phyloP scores from a whole-genome alignment of 35 echinoderm and acorn worm genomes.

The Strongylocentrotus purpuratus region DNA sequence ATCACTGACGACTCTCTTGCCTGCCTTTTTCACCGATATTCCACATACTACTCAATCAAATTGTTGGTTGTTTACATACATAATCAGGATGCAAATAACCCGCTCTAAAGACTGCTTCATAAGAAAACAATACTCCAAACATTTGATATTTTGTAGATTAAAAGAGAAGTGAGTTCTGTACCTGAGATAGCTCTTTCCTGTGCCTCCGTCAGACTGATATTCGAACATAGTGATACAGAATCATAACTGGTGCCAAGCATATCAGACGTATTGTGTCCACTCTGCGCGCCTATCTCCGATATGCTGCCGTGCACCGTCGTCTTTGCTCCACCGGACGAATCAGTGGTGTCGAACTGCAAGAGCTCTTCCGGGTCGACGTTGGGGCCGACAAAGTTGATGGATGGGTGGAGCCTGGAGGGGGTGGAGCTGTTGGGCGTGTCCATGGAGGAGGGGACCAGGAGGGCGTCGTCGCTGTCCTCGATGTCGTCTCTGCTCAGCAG shows the following conservation, averaged over 20 bases:
- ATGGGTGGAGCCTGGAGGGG: not conserved
- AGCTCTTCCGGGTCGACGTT: constrained; percentile 81
- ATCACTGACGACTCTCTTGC: too few relatives aligned
- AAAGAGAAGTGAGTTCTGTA: constrained; percentile 13
- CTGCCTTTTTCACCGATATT: too few relatives aligned
- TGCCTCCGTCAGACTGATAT: constrained; percentile 85
- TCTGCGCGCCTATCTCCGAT: constrained; percentile 64
- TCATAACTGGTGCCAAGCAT: constrained; percentile 47
- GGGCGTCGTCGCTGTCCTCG: constrained; percentile 42
- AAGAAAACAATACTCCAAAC: not conserved
- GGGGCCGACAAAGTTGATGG: constrained; percentile 25
- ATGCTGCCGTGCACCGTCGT: constrained; percentile 55
- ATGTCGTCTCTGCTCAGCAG: constrained; percentile 19
- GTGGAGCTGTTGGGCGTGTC: constrained; percentile 48
- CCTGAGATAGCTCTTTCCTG: constrained; percentile 82
- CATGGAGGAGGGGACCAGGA: constrained; percentile 18
- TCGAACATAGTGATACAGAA: constrained; percentile 70
- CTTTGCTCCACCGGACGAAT: not conserved
- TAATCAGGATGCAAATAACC: too few relatives aligned
- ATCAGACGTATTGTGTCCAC: constrained; percentile 50
- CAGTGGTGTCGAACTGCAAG: constrained; percentile 63
- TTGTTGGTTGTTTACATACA: too few relatives aligned
- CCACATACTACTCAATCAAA: too few relatives aligned
- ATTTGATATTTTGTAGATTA: not conserved
- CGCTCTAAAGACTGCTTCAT: not conserved